Evolutionary conservation across 1,140 invertebrate genomes (phyloP).

Genomic region (Vanessa atalanta): DNA sequence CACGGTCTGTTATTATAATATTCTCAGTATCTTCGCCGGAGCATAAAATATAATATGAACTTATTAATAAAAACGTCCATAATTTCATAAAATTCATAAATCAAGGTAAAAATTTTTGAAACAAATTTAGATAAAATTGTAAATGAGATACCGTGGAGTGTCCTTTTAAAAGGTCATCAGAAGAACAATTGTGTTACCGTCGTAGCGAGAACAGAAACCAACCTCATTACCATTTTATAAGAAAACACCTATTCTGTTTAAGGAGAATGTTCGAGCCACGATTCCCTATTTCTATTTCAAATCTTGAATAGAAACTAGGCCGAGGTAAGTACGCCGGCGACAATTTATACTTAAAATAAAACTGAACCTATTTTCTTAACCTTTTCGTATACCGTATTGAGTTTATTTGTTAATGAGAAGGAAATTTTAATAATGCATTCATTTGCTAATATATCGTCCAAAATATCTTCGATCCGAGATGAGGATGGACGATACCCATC

Average conservation of each 20-base stretch:
- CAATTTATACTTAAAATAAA: conserved; percentile 9
- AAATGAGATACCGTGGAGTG: conserved; percentile 30
- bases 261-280: conserved; percentile 15
- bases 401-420: background rate
- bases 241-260: conserved; percentile 17
- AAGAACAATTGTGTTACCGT: conserved; percentile 40
- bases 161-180: conserved; percentile 35
- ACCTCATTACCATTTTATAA: conserved; percentile 30
- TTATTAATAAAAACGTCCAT: no score
- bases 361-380: conserved; percentile 13
- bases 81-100: conserved; percentile 9
- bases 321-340: conserved; percentile 2
- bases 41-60: no score
- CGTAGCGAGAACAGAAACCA: conserved; percentile 4
- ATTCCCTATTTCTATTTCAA: conserved; percentile 18
- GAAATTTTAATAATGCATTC: background rate
- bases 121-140: conserved; percentile 18
- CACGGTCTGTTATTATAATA: no score
- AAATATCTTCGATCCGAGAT: no score
- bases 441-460: no score
- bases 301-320: conserved; percentile 14
- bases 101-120: conserved; percentile 9
- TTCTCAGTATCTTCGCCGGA: no score
- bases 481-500: no score
- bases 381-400: conserved; percentile 3